Base-by-base conservation (phyloP, 2,888 invertebrate genomes). In the Lissocephala sabroskyi region DNA sequence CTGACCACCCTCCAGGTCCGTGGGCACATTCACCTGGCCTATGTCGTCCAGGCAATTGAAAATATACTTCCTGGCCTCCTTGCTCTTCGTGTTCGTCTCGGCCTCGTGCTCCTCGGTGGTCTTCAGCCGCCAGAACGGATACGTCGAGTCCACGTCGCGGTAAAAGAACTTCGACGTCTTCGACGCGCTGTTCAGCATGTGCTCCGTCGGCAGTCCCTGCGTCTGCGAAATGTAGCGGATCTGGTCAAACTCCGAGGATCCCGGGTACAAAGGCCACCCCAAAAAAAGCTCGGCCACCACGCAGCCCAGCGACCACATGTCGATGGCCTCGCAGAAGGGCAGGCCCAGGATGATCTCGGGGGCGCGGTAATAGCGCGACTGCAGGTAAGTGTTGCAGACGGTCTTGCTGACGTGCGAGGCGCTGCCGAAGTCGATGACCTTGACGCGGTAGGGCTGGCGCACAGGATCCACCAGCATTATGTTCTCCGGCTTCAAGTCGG, bases 221-320 rank as follows among this genome's bases (percentile, higher is more conserved):
- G 97, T 98, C 86, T 97, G 96, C 79, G 95, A 94, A 85, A 97
- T 97, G 87, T 97, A 96, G 44, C 85, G 82, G 46, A 98, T 98
- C 88, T 98, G 95, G 86, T 99, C 99, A 86, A 98, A 99, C 86
- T 99, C 99, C 13, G 98, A 98, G 44, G 97, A 96, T 60, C 99
- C 99, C 0, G 99, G 99, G 87, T 99, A 99, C 29, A 99, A 88
- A 11, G 99, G 99, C 99, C 99, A 99, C 59, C 99, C 99, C 36
- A 99, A 89, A 86, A 99, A 99, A 65, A 99, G 88, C 85, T 99
- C 99, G 2, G 99, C 99, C 39, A 99, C 98, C 59, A 99, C 99
- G 86, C 99, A 99, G 50, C 99, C 99, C 64, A 99, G 87, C 4
- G 98, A 98, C 99, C 99, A 99, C 98, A 99, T 99, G 86, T 99